Conservation (phyloP, 2,888 invertebrate genomes). For the Agrochola lota region DNA sequence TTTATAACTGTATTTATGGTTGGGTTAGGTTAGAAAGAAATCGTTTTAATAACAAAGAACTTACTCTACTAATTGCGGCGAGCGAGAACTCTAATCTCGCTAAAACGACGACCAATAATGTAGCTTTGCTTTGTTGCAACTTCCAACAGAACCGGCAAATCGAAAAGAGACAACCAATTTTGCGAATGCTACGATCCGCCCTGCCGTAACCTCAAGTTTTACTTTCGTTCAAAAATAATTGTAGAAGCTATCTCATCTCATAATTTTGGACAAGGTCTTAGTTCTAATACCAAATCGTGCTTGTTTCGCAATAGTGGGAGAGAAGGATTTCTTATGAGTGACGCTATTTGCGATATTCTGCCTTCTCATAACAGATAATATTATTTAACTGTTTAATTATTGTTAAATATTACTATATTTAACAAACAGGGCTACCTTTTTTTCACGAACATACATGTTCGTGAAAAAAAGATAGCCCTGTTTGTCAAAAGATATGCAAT, state of each 20-base stretch:
- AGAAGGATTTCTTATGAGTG: not conserved
- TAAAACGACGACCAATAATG: not conserved
- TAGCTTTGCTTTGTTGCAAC: not conserved
- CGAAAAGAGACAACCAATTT: not conserved
- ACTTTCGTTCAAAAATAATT: not conserved
- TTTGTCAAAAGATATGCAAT: not conserved
- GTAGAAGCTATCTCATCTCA: not conserved
- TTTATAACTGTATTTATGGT: constrained; percentile 7
- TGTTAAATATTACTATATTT: not conserved
- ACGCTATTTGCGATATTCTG: constrained; percentile 4
- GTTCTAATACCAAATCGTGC: not conserved
- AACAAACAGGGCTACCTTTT: too few relatives aligned
- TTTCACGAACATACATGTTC: too few relatives aligned
- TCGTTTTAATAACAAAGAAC: not conserved
- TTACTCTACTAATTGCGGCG: constrained; percentile 1
- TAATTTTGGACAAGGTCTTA: not conserved
- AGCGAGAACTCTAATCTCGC: not conserved
- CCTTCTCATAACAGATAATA: not conserved
- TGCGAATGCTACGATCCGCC: not conserved
- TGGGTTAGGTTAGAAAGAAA: not conserved
- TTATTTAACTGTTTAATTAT: not conserved
- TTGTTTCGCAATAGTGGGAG: constrained; percentile 1
- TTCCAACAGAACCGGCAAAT: not conserved
- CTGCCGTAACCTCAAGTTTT: not conserved
- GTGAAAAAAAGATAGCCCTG: not conserved